Evolutionary conservation across 2,888 invertebrate species (phyloP).

Genomic region (Drepana falcataria): DNA sequence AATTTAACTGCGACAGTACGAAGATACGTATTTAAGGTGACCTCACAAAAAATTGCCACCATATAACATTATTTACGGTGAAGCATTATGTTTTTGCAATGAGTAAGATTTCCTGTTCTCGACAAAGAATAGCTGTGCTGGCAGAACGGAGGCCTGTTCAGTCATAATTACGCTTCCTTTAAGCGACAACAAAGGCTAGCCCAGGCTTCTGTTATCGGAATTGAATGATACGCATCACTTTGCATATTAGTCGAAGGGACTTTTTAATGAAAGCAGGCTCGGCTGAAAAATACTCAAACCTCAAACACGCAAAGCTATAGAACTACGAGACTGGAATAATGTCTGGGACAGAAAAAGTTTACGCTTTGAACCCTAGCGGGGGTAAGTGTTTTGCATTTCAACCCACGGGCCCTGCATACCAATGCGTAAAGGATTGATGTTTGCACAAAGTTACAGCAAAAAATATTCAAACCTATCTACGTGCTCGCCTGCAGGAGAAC

Average conservation of each 20-base stretch:
- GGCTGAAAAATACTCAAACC: slow-evolving; percentile 70
- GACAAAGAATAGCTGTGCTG: no score
- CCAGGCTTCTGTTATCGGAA: slow-evolving; percentile 30
- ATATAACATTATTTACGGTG: no score
- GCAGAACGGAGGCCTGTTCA: no score
- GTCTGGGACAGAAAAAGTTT: slow-evolving; percentile 74
- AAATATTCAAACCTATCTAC: slow-evolving; percentile 31
- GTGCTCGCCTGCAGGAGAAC: slow-evolving; percentile 12
- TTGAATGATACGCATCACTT: slow-evolving; percentile 58
- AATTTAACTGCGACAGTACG: no score
- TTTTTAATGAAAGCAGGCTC: slow-evolving; percentile 69
- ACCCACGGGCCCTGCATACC: slow-evolving; percentile 67
- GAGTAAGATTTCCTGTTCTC: no score
- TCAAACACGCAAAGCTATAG: slow-evolving; percentile 71
- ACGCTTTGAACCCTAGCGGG: slow-evolving; percentile 72
- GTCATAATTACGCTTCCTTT: no score
- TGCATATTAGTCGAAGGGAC: slow-evolving; percentile 56
- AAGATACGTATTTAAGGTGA: no score
- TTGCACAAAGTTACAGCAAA: slow-evolving; percentile 48
- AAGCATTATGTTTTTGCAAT: no score
- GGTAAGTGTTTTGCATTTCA: slow-evolving; percentile 77
- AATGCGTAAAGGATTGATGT: slow-evolving; percentile 72
- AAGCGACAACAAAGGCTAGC: slow-evolving; percentile 14
- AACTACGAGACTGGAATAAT: slow-evolving; percentile 76
- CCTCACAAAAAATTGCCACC: no score